Base-by-base conservation (phyloP, 1,140 invertebrate genomes). In the Lethrus apterus region DNA sequence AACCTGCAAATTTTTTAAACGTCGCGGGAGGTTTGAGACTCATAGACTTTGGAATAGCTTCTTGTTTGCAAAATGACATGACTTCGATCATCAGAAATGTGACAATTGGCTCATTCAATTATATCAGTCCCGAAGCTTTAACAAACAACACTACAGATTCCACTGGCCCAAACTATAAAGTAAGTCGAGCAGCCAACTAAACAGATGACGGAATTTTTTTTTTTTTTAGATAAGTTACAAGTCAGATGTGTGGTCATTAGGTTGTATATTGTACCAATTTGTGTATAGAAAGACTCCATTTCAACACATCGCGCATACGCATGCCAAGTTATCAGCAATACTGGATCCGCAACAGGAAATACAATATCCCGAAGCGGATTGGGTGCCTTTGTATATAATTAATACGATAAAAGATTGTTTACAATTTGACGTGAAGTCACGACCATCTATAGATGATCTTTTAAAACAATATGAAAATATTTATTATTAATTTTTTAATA, bases 21-120 rank as follows among this genome's bases (percentile, higher is more conserved):
- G 89, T 93, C 15, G 77, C 78, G 46, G 90, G 88, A 2, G 75
- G 81, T 34, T 66, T 99, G 3, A 98, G 98, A 71, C 70, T 98
- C 15, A 99, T 99, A 50, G 95, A 99, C 71, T 98, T 99, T 73
- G 95, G 94, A 15, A 98, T 98, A 56, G 87, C 95, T n/a, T 89
- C 89, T 34, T 82, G 81, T 36, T 77, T 98, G 36, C 83, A 89
- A 57, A 73, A 78, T 30, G 93, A 98, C 62, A 84, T 84, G 64
- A 98, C 94, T 0, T 91, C 87, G 59, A 85, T 97, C 23, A 72
- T 89, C 10, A 91, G 89, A 63, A 80, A 86, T 52, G 77, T 78
- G 42, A 80, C 79, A 35, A 77, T 80, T 29, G 94, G 95, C 18
- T 98, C 94, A 0, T 81, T 90, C 56, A 96, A 94, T 68, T 98